These are phyloP conservation scores for Dorcus parallelipipedus DNA, from an alignment of 2,888 invertebrate genomes.

Conservation along the genomic window DNA sequence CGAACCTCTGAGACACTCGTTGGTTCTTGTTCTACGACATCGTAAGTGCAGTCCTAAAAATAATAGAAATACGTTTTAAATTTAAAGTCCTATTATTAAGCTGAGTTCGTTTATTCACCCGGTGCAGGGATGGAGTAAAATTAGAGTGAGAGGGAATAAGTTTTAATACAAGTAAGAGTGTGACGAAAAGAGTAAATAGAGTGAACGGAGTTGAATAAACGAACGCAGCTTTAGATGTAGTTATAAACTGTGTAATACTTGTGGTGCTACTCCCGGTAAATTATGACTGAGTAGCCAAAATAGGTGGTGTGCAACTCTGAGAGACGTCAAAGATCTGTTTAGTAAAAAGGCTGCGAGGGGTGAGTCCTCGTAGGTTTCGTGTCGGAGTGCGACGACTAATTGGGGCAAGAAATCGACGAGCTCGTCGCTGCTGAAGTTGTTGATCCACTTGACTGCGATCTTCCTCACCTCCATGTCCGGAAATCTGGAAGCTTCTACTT, in stretches of 20 bases:
- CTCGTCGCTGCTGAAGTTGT: conserved; percentile 78
- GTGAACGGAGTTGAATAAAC: too few species aligned
- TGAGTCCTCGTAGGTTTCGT: conserved; percentile 88
- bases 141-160: too few species aligned
- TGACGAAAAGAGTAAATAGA: too few species aligned
- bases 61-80: background rate
- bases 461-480: conserved; percentile 86
- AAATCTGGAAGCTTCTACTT: conserved; percentile 62
- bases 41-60: conserved; percentile 30
- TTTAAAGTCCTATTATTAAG: background rate
- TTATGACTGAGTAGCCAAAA: conserved; percentile 91
- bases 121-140: too few species aligned
- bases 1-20: conserved; percentile 67
- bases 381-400: conserved; percentile 84
- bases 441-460: conserved; percentile 80
- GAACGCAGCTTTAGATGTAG: background rate
- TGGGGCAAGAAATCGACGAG: conserved; percentile 91
- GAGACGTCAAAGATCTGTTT: conserved; percentile 78
- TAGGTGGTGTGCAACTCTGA: conserved; percentile 89
- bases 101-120: too few species aligned
- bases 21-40: conserved; percentile 53
- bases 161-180: too few species aligned
- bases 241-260: conserved; percentile 53
- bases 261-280: conserved; percentile 75
- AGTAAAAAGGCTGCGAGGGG: conserved; percentile 78